A percentile compares a stretch with the other conserved stretches of the same genome.
These are phyloP conservation scores for Branchipolynoe longqiensis DNA, from an alignment of 2,888 invertebrate genomes.

Conservation along the genomic window DNA sequence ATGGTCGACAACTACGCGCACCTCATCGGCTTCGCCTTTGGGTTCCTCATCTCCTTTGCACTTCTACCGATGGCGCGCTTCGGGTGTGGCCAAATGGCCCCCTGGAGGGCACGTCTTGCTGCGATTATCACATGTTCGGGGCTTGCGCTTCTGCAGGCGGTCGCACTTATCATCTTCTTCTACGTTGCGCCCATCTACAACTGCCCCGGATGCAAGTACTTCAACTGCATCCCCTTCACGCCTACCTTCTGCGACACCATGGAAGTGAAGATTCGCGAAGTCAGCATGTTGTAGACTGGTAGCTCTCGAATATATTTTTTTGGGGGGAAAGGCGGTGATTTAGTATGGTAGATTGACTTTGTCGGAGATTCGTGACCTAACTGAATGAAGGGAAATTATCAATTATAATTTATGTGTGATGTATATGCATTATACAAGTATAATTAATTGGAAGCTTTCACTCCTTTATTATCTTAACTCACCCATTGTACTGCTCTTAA, in stretches of 20 bases:
- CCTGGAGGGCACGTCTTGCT: neutral
- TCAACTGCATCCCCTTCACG: slow-evolving; percentile 94
- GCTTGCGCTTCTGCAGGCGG: slow-evolving; percentile 88
- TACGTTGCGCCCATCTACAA: slow-evolving; percentile 93
- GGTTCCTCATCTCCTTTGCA: slow-evolving; percentile 94
- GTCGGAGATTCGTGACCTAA: no score
- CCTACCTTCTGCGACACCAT: slow-evolving; percentile 92
- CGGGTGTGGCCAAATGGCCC: slow-evolving; percentile 84
- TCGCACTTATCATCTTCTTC: slow-evolving; percentile 89
- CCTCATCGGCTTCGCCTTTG: slow-evolving; percentile 95
- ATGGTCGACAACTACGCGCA: slow-evolving; percentile 99
- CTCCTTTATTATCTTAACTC: no score
- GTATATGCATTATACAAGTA: no score
- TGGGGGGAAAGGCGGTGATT: no score
- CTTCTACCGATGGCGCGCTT: slow-evolving; percentile 96
- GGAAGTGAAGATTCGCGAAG: slow-evolving; percentile 70
- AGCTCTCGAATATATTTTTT: no score
- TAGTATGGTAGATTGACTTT: no score
- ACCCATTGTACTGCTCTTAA: no score
- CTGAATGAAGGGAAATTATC: no score
- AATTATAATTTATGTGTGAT: no score
- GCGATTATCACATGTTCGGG: slow-evolving; percentile 85
- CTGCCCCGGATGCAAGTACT: slow-evolving; percentile 92
- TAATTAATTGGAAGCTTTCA: no score
- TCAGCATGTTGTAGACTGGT: neutral